Evolutionary conservation across 2,113 vertebrate species (phyloP).

Genomic region (Electrona antarctica): DNA sequence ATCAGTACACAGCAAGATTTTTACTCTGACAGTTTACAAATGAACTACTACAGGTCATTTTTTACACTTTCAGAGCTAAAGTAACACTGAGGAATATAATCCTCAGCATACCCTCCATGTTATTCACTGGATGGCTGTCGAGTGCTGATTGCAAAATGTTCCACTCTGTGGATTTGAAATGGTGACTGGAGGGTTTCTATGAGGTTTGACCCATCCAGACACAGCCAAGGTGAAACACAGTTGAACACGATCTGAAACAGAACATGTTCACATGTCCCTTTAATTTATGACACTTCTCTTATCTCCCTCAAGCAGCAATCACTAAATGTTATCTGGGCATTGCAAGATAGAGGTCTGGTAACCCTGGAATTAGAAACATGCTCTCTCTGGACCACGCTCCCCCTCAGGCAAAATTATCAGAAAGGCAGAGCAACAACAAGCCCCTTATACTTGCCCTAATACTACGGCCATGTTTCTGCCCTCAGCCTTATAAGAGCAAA

Average conservation of each 20-base stretch:
- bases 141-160: slow-evolving; percentile 9
- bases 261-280: slow-evolving; percentile 31
- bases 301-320: slow-evolving; percentile 57
- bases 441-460: not conserved
- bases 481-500: not conserved
- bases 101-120: not conserved
- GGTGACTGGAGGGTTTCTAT: not conserved
- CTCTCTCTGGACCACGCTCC: slow-evolving; percentile 53
- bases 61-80: too few species aligned
- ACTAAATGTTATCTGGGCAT: slow-evolving; percentile 50
- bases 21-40: too few species aligned
- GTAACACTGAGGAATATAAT: too few species aligned
- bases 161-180: not conserved
- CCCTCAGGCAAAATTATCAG: slow-evolving; percentile 19
- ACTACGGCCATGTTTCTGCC: not conserved
- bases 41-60: too few species aligned
- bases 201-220: not conserved
- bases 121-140: not conserved
- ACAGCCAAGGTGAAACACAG: slow-evolving; percentile 5
- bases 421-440: slow-evolving; percentile 1
- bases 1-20: not conserved
- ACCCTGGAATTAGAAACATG: slow-evolving; percentile 49
- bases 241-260: slow-evolving; percentile 17
- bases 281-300: slow-evolving; percentile 52
- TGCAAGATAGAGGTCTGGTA: slow-evolving; percentile 39